A percentile compares a stretch with the other conserved stretches of the same genome.
phyloP scores from a whole-genome alignment of 2,113 vertebrate genomes.

The Mirounga angustirostris region DNA sequence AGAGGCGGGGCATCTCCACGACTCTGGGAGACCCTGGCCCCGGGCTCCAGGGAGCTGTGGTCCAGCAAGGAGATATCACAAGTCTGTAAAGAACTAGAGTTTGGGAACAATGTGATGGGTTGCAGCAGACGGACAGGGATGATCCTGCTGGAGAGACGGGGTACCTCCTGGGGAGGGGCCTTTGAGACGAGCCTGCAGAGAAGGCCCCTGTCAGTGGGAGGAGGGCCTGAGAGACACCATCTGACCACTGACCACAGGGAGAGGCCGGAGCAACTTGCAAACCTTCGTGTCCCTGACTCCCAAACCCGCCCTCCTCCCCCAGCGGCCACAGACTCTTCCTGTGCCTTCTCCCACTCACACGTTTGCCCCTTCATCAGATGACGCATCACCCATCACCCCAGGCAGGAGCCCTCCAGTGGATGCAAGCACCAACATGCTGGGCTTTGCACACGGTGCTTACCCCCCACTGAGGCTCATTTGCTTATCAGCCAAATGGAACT shows the following conservation, averaged over 20 bases:
- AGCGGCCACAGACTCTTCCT: background rate
- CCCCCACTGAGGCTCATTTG: too few relatives aligned
- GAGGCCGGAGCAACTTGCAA: background rate
- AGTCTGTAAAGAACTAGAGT: too few relatives aligned
- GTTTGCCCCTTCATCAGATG: background rate
- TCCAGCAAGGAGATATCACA: background rate
- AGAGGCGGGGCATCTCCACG: background rate
- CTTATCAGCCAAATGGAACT: background rate
- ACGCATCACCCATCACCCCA: background rate
- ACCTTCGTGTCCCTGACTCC: background rate
- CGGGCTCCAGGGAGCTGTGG: background rate
- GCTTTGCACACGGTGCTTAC: rapidly evolving
- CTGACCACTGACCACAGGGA: background rate
- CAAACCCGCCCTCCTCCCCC: background rate
- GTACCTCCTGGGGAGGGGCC: rapidly evolving
- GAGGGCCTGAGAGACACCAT: background rate
- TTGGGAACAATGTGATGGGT: rapidly evolving
- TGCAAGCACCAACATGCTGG: rapidly evolving
- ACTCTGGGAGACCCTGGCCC: too few relatives aligned
- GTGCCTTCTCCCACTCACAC: rapidly evolving
- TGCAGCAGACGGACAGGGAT: rapidly evolving
- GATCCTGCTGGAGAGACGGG: too few relatives aligned
- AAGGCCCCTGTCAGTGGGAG: background rate
- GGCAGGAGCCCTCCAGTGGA: rapidly evolving
- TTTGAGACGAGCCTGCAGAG: too few relatives aligned